phyloP scores from a whole-genome alignment of 2,888 invertebrate genomes.

The Acronicta aceris region DNA sequence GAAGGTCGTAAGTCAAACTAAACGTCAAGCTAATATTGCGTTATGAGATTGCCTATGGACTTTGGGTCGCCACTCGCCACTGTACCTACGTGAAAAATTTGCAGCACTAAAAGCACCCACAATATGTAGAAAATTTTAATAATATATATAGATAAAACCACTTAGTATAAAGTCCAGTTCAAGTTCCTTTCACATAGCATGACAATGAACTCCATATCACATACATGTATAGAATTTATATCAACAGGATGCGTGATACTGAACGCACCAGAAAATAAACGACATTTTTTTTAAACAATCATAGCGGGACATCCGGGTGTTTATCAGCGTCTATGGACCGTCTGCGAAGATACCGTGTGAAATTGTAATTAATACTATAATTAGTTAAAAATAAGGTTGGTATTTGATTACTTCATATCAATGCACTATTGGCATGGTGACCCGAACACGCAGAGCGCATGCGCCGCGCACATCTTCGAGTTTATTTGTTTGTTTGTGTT shows the following conservation, averaged over 20 bases:
- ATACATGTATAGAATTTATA: slow-evolving; percentile 48
- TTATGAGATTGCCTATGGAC: no score
- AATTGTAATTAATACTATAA: slow-evolving; percentile 15
- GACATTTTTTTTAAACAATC: slow-evolving; percentile 45
- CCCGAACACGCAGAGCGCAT: slow-evolving; percentile 58
- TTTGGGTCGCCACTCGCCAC: no score
- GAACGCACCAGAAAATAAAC: slow-evolving; percentile 30
- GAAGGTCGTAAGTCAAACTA: no score
- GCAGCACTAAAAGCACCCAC: no score
- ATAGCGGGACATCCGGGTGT: slow-evolving; percentile 65
- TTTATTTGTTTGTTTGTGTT: slow-evolving; percentile 34
- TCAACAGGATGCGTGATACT: slow-evolving; percentile 55
- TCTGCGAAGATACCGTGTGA: slow-evolving; percentile 50
- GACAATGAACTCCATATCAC: slow-evolving; percentile 48
- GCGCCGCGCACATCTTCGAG: slow-evolving; percentile 41
- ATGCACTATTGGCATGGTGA: slow-evolving; percentile 54
- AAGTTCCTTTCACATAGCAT: slow-evolving; percentile 22
- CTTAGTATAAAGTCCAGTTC: slow-evolving; percentile 19
- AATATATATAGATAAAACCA: no score
- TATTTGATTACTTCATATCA: slow-evolving; percentile 9
- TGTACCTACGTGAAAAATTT: no score
- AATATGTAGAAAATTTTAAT: no score
- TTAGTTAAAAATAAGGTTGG: neutral
- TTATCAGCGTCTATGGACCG: slow-evolving; percentile 63
- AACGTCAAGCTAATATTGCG: no score